Evolutionary conservation across 2,888 invertebrate species (phyloP), one percentile per base, ranked within the genome.

Genomic region (Yponomeuta plumbellus): DNA sequence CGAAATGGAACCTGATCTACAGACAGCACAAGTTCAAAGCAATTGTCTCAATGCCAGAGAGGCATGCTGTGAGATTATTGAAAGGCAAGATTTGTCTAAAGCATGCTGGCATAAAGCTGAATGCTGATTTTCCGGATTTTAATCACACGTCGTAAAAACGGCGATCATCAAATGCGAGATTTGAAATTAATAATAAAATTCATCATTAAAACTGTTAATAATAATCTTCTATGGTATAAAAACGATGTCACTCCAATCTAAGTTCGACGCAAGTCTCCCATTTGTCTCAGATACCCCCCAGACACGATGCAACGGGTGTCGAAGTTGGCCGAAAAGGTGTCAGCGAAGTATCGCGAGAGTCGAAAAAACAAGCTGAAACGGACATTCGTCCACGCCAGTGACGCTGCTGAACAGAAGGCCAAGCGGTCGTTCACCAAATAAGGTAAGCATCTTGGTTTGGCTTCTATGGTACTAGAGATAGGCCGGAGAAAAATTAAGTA

Each of bases 221-320:
- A n/a, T n/a, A n/a, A n/a, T n/a, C n/a, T n/a, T n/a, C n/a, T n/a
- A n/a, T n/a, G n/a, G n/a, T n/a, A n/a, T n/a, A n/a, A n/a, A n/a
- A n/a, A n/a, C n/a, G n/a, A n/a, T n/a, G n/a, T n/a, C n/a, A n/a
- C n/a, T n/a, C n/a, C n/a, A n/a, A 26, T 26, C 26, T 26, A 5
- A 26, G 26, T 26, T 26, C 26, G 26, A 26, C 26, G 26, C 26
- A 26, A 26, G 26, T 26, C 5, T 5, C 26, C 26, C 26, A 39
- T 39, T 23, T 70, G 71, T 71, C 78, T 40, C 83, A 95, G 96
- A 73, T 98, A 98, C 84, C 97, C 97, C 0, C 87, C 92, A 52
- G 93, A 95, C 68, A 95, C 97, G 0, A 98, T 98, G 98, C 87
- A 92, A 52, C 87, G 95, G 70, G 94, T 98, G 66, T 93, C 94